Evolutionary conservation across 2,113 vertebrate genomes (phyloP), one percentile per base, ranked within the genome.

Genomic region (Anser cygnoides): DNA sequence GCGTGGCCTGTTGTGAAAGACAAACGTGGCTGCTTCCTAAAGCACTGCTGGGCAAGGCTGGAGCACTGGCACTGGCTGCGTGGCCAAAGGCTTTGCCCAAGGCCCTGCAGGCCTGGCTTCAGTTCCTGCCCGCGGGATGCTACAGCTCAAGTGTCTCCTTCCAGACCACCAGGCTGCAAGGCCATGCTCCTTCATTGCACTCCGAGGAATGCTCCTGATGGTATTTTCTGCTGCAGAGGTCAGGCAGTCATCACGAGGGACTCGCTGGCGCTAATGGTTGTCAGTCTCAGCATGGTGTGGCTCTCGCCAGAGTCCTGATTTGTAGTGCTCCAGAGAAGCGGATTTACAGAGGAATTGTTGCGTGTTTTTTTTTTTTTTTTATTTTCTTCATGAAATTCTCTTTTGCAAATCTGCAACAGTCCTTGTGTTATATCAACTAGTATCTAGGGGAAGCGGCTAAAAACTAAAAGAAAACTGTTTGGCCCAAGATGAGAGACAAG

Each of bases 151-250:
- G 5, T 23, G 28, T 39, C 62, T 49, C 59, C 54, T 72, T 58
- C 43, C 62, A 74, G 66, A 62, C 41, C 33, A 31, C 7, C 15
- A 52, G 70, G 49, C 39, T 88, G 35, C 3, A 5, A 66, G 67
- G 44, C 25, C 25, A 1, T 5, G n/a, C 12, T 83, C 65, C 43
- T 66, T 18, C 49, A n/a, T 10, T 3, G 0, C 0, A 0, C 37
- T 46, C 39, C 0, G 0, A 84, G 50, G 52, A 76, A 33, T 59
- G 20, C 6, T 77, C 73, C 13, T 4, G 9, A 7, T 6, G 35
- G 67, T 54, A 25, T 87, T 81, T 84, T 66, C 44, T 86, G 74
- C 35, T 4, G 0, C 26, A 22, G 62, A 35, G 39, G 57, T 66
- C 67, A 35, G 21, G 43, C 4, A 1, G 66, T 70, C 25, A 41